Evolutionary conservation across 2,797 vertebrate genomes (phyloP), one percentile per base, ranked within the genome.

Genomic region (Hydrolagus colliei): DNA sequence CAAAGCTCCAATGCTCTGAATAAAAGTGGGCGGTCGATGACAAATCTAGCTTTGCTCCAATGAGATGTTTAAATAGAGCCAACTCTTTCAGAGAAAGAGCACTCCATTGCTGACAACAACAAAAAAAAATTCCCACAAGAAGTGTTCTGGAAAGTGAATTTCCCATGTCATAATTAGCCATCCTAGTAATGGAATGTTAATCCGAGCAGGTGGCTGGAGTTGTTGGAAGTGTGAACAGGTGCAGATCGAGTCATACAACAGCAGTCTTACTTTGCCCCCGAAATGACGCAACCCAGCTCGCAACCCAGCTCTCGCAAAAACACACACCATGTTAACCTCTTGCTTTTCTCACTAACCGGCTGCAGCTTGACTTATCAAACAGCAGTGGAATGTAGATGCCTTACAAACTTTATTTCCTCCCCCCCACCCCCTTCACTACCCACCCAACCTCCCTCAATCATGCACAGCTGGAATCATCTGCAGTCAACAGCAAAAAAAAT

Each of bases 191-290:
- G 94, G 96, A 96, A 96, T 96, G 95, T 94, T 95, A 94, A 95
- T 94, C 96, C 96, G 96, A 98, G 98, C 98, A 98, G 97, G 97
- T 98, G 97, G 97, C 95, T 96, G 95, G 95, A 96, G 96, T 96
- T 95, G 97, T 95, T 95, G 93, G 95, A 96, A 97, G 96, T 97
- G 96, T 96, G 94, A 95, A 95, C 92, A 95, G 94, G 94, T 94
- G 94, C 95, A 68, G 79, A 41, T 41, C 79, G 32, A 84, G 79
- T 18, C 67, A 41, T 84, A 11, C 32, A 68, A 84, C 79, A 68
- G 79, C 32, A 67, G 78, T 32, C n/a, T 32, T 67, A 22, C 22
- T 27, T 27, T n/a, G 41, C 32, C 79, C 32, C 32, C 41, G 41
- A 52, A 63, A n/a, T 52, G 79, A 67, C 41, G 62, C n/a, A n/a